These are phyloP conservation scores for Autographa gamma DNA, from an alignment of 2,888 invertebrate genomes.

Conservation along the genomic window DNA sequence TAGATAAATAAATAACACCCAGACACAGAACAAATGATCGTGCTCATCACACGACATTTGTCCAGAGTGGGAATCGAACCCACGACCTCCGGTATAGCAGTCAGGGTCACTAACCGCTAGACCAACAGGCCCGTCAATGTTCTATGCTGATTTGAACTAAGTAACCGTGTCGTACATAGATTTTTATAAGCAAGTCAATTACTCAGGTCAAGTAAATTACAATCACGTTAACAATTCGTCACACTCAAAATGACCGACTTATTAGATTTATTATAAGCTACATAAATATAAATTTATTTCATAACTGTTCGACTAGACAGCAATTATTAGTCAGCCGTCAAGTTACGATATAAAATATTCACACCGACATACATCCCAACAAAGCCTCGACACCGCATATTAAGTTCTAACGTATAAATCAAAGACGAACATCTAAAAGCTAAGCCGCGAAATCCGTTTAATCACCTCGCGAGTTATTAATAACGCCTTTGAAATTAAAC, in stretches of 20 bases:
- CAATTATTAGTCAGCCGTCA: conserved; percentile 48
- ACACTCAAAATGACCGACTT: conserved; percentile 34
- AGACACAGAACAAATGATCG: too few species aligned
- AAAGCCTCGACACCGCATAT: conserved; percentile 75
- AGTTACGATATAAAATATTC: conserved; percentile 61
- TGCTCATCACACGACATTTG: too few species aligned
- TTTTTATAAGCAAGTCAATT: conserved; percentile 23
- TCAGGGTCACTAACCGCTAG: too few species aligned
- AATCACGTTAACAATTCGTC: conserved; percentile 38
- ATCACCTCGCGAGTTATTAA: conserved; percentile 87
- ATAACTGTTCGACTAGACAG: conserved; percentile 43
- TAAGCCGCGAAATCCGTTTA: conserved; percentile 85
- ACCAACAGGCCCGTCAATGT: too few species aligned
- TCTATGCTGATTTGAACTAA: conserved; percentile 20
- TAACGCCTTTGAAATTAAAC: conserved; percentile 88
- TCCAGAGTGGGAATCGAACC: too few species aligned
- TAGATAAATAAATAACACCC: too few species aligned
- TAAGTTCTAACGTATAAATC: conserved; percentile 81
- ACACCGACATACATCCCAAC: conserved; percentile 62
- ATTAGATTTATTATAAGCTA: conserved; percentile 39
- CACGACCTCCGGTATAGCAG: too few species aligned
- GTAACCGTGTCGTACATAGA: conserved; percentile 16
- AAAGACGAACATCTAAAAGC: conserved; percentile 79
- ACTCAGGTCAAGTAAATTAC: conserved; percentile 22
- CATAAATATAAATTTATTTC: conserved; percentile 26